phyloP scores from a whole-genome alignment of 2,888 invertebrate species.

The Pseudococcus viburni region DNA sequence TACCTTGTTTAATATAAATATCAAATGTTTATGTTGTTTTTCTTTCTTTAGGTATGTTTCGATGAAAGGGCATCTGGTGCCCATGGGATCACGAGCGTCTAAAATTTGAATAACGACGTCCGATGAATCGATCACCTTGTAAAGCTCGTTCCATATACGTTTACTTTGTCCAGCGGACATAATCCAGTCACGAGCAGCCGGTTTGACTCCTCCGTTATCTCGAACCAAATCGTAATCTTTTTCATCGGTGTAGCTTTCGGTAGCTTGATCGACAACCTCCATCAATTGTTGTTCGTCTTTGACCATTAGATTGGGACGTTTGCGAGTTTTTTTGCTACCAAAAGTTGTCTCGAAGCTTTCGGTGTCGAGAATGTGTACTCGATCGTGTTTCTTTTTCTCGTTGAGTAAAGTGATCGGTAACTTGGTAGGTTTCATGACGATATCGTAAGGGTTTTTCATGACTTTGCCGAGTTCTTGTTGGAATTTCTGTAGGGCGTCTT shows the following conservation, averaged over 20 bases:
- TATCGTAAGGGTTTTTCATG: conserved; percentile 95
- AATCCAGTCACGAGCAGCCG: conserved; percentile 91
- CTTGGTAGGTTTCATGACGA: conserved; percentile 96
- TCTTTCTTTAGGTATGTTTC: conserved; percentile 93
- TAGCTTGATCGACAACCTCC: conserved; percentile 80
- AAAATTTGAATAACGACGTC: conserved; percentile 96
- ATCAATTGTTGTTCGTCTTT: conserved; percentile 85
- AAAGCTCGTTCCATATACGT: conserved; percentile 98
- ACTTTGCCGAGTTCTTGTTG: conserved; percentile 96
- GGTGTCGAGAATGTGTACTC: conserved; percentile 95
- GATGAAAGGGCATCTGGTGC: conserved; percentile 93
- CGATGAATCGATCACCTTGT: conserved; percentile 98
- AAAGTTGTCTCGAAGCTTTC: conserved; percentile 95
- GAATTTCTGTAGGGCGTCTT: conserved; percentile 89
- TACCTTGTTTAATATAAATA: conserved; percentile 97
- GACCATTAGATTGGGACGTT: conserved; percentile 85
- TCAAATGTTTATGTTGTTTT: conserved; percentile 96
- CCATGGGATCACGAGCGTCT: conserved; percentile 97
- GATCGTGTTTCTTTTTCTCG: conserved; percentile 89
- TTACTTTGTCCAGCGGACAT: conserved; percentile 96
- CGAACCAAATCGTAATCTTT: conserved; percentile 86
- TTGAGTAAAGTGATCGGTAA: conserved; percentile 94
- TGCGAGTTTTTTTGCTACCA: conserved; percentile 93
- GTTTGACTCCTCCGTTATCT: conserved; percentile 83
- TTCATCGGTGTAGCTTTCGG: conserved; percentile 81